These are phyloP conservation scores for Halcyon malimbica DNA, from an alignment of 2,113 vertebrate genomes.

Conservation along the genomic window DNA sequence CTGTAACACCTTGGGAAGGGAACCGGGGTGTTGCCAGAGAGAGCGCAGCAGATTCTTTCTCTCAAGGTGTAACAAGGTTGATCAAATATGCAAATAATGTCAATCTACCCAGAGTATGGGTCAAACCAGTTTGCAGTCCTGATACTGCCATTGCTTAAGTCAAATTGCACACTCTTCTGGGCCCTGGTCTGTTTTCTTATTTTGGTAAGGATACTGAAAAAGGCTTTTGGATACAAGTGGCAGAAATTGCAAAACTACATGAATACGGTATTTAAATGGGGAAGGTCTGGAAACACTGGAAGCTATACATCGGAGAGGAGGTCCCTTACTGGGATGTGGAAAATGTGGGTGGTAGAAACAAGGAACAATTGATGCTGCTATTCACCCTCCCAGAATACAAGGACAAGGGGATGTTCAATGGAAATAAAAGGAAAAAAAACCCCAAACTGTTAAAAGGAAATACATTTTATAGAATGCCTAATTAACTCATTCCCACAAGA, in stretches of 20 bases:
- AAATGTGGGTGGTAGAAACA: neutral
- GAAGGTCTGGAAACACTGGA: neutral
- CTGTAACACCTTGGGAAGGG: neutral
- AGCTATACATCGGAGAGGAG: neutral
- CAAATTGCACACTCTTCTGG: neutral
- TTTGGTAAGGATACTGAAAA: neutral
- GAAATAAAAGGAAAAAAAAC: slow-evolving; percentile 13
- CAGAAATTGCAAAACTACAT: rapidly evolving
- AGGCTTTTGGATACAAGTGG: neutral
- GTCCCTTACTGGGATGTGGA: neutral
- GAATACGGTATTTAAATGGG: neutral
- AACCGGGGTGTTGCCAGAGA: neutral
- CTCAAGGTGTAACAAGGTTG: neutral
- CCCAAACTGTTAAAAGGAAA: slow-evolving; percentile 24
- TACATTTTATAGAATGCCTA: slow-evolving; percentile 23
- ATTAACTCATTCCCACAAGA: slow-evolving; percentile 57
- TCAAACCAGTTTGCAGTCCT: neutral
- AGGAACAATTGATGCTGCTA: neutral
- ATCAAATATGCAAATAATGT: neutral
- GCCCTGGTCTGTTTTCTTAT: neutral
- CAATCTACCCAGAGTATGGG: neutral
- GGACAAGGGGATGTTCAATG: neutral
- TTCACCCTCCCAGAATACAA: neutral
- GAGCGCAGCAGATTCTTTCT: neutral
- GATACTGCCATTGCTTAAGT: neutral